phyloP scores from a whole-genome alignment of 2,797 vertebrate species.

The Oryzias dopingdopingensis region DNA sequence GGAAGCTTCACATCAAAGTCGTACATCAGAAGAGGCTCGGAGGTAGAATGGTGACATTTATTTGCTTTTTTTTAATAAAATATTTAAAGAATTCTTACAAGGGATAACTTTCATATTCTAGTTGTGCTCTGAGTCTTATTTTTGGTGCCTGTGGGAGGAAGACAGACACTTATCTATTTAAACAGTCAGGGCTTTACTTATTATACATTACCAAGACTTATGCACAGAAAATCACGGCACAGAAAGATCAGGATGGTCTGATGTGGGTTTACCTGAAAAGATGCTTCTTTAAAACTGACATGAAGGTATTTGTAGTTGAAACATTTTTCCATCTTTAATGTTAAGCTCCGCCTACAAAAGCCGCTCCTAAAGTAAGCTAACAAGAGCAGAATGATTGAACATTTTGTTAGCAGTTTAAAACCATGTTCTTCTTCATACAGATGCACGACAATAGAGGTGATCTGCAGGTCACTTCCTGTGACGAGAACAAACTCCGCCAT shows the following conservation, averaged over 20 bases:
- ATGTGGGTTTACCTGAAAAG: neutral
- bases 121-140: neutral
- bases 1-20: slow-evolving; percentile 55
- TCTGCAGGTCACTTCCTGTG: no score
- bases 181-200: neutral
- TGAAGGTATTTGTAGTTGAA: no score
- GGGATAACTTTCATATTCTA: slow-evolving; percentile 22
- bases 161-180: slow-evolving; percentile 2
- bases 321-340: no score
- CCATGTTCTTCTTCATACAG: no score
- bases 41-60: slow-evolving; percentile 44
- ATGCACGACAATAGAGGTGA: no score
- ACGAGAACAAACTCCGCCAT: no score
- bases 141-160: slow-evolving; percentile 7
- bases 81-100: slow-evolving; percentile 36
- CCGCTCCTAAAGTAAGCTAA: no score
- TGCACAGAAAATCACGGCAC: neutral
- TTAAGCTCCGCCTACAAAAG: no score
- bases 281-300: no score
- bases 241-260: neutral
- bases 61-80: slow-evolving; percentile 43
- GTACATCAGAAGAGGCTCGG: slow-evolving; percentile 44
- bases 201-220: slow-evolving; percentile 1
- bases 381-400: no score
- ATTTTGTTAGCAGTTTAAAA: no score